A percentile compares a stretch with the other conserved stretches of the same genome.
Evolutionary conservation across 2,888 invertebrate genomes (phyloP).

Genomic region (Alloscopus bannaensis): DNA sequence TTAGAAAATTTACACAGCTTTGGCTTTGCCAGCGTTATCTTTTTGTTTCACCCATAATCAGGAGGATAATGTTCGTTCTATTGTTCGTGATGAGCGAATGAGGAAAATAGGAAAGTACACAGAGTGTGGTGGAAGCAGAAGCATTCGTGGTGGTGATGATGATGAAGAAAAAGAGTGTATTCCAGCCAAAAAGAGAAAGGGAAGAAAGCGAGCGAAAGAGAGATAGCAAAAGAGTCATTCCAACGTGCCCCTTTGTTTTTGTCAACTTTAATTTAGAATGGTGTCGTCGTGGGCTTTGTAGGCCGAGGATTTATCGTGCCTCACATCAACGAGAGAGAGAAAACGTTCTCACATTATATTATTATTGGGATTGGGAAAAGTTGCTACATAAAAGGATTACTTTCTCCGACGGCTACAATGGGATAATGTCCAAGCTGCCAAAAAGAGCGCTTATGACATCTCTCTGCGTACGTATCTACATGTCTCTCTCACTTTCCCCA

Average conservation of each 20-base stretch:
- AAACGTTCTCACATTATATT: conserved; percentile 34
- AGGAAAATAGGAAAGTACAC: conserved; percentile 33
- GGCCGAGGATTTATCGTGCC: conserved; percentile 58
- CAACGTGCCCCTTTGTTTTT: conserved; percentile 59
- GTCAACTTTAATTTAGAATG: conserved; percentile 66
- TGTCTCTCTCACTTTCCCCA: no score
- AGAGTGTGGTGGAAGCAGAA: no score
- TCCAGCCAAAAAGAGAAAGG: background rate
- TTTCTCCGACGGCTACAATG: conserved; percentile 29
- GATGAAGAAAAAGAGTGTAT: no score
- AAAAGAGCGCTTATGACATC: conserved; percentile 28
- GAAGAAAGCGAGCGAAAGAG: conserved; percentile 25
- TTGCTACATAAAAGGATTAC: conserved; percentile 43
- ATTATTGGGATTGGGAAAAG: conserved; percentile 25
- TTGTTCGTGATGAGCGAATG: conserved; percentile 41
- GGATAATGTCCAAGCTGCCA: conserved; percentile 38
- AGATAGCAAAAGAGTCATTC: conserved; percentile 46
- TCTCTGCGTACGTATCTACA: background rate
- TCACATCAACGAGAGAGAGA: conserved; percentile 34
- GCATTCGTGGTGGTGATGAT: no score
- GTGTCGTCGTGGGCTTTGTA: conserved; percentile 58
- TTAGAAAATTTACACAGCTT: conserved; percentile 45
- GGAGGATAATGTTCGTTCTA: conserved; percentile 40
- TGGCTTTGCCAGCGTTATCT: conserved; percentile 14
- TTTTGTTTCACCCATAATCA: conserved; percentile 41